Evolutionary conservation across 2,888 invertebrate species (phyloP).

Genomic region (Unio delphinus): DNA sequence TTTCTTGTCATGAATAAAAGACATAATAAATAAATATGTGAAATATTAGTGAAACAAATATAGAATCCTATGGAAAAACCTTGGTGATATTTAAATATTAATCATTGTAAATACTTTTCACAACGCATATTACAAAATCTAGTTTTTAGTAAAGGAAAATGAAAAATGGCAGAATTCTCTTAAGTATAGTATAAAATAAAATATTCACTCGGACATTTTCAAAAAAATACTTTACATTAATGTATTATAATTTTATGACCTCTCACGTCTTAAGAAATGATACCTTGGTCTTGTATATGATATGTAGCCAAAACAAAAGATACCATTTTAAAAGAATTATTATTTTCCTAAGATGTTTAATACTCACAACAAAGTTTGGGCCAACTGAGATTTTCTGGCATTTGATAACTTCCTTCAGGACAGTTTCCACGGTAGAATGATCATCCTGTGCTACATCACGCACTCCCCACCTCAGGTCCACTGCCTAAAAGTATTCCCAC

Average conservation of each 20-base stretch:
- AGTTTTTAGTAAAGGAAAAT: too few relatives aligned
- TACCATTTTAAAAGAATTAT: not conserved
- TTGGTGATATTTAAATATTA: too few relatives aligned
- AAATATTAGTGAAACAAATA: too few relatives aligned
- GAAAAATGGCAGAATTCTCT: too few relatives aligned
- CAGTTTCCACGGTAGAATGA: conserved; percentile 50
- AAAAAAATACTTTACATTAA: too few relatives aligned
- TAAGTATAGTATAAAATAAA: too few relatives aligned
- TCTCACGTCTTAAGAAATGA: not conserved
- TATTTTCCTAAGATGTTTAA: not conserved
- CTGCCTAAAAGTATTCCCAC: conserved; percentile 34
- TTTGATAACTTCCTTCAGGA: conserved; percentile 41
- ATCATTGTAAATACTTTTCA: too few relatives aligned
- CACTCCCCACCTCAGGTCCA: conserved; percentile 62
- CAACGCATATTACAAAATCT: too few relatives aligned
- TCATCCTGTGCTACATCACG: conserved; percentile 51
- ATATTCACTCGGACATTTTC: too few relatives aligned
- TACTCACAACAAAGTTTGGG: conserved; percentile 57
- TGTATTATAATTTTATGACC: not conserved
- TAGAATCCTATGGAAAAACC: too few relatives aligned
- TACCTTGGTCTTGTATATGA: not conserved
- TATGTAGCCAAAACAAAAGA: not conserved
- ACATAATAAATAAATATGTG: too few relatives aligned
- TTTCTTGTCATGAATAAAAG: too few relatives aligned
- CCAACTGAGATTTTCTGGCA: conserved; percentile 48